Percentiles rank a stretch among this genome's conserved stretches.
phyloP scores from a whole-genome alignment of 2,113 vertebrate species.

The Gobio gobio region DNA sequence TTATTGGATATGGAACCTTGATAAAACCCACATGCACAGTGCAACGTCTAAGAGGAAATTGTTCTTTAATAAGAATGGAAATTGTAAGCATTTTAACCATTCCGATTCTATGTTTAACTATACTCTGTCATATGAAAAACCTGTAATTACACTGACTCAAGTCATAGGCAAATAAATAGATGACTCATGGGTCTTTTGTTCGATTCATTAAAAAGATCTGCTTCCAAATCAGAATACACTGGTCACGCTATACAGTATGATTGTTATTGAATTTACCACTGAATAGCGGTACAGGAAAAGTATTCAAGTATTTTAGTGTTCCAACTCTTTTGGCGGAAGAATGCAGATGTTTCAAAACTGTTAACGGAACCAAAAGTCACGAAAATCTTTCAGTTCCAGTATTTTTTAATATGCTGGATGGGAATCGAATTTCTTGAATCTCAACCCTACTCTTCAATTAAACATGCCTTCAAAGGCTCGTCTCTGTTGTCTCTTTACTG shows the following conservation, averaged over 20 bases:
- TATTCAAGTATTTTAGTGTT: neutral
- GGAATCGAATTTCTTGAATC: neutral
- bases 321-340: neutral
- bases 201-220: neutral
- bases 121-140: neutral
- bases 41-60: neutral
- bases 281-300: neutral
- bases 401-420: neutral
- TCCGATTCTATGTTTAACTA: neutral
- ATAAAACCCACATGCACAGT: neutral
- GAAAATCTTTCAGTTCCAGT: neutral
- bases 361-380: neutral
- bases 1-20: neutral
- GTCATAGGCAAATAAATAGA: neutral
- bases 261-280: neutral
- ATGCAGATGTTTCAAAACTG: neutral
- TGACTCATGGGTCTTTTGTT: neutral
- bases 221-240: neutral
- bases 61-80: neutral
- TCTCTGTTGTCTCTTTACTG: conserved; percentile 67
- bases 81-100: neutral
- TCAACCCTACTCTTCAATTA: neutral
- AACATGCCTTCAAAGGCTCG: neutral
- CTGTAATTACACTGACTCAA: conserved; percentile 53
- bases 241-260: neutral